Conservation (phyloP, 2,797 vertebrate species). For the Percopsis omiscomaycus region DNA sequence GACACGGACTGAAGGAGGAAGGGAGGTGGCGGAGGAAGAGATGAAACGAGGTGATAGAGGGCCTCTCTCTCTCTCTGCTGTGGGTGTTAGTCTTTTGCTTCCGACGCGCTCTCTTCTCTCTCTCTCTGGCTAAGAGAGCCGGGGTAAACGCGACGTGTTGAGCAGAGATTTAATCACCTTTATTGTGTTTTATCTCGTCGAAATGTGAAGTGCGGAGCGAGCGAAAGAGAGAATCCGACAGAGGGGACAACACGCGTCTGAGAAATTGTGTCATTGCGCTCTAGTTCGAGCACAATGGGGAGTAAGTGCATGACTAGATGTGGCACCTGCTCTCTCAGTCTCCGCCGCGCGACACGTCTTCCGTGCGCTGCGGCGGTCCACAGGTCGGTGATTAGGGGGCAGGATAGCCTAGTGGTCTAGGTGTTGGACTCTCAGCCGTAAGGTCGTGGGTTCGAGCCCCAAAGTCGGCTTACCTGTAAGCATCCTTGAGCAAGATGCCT, state of each 20-base stretch:
- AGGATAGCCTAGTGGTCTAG: too few relatives aligned
- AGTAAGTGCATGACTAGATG: constrained; percentile 3
- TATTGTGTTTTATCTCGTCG: constrained; percentile 59
- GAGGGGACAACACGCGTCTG: constrained; percentile 29
- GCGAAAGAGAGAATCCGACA: constrained; percentile 34
- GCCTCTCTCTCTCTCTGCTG: constrained; percentile 33
- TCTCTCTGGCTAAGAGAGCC: constrained; percentile 13
- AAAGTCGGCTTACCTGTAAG: too few relatives aligned
- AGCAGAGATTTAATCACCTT: constrained; percentile 69
- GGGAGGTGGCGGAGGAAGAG: constrained; percentile 31
- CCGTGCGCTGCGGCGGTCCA: too few relatives aligned
- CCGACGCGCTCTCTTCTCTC: constrained; percentile 25
- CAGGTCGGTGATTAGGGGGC: constrained; percentile 31
- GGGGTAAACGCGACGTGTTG: constrained; percentile 55
- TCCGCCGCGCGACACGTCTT: too few relatives aligned
- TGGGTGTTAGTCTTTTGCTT: constrained; percentile 33
- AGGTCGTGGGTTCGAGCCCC: too few relatives aligned
- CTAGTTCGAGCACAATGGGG: constrained; percentile 26
- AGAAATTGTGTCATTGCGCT: constrained; percentile 33
- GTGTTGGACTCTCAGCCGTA: too few relatives aligned
- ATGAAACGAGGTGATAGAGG: constrained; percentile 67
- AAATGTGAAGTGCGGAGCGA: constrained; percentile 42
- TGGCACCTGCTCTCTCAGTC: constrained; percentile 10
- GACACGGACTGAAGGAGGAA: constrained; percentile 36
- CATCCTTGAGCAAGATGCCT: too few relatives aligned